Evolutionary conservation across 1,140 invertebrate genomes (phyloP), one percentile per base, ranked within the genome.

Genomic region (Andricus grossulariae): DNA sequence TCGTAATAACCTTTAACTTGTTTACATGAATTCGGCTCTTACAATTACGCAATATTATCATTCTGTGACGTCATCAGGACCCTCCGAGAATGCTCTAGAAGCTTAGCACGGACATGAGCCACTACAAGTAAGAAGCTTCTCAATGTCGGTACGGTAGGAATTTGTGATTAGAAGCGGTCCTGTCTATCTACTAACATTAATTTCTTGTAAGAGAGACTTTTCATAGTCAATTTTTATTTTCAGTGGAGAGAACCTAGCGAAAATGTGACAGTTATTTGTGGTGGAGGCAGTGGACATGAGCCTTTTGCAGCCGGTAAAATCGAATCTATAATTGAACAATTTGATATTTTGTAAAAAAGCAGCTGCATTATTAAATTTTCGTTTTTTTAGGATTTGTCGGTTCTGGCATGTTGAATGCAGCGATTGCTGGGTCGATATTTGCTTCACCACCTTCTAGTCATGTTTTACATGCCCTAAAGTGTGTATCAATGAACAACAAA

Each of bases 261-360:
- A 15, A 93, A 94, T 86, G 96, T 97, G 10, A 93, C 94, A 2
- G 75, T 97, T 2, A 88, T 97, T n/a, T 94, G 93, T 78, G 97
- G 96, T 4, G 97, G 97, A 25, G 96, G 97, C 19, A 96, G 96
- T 19, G 97, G 97, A 7, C 97, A 97, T 87, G 97, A 98, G 89
- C 97, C 97, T 16, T 96, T 96, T 90, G 91, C 93, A 79, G 93
- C 94, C 91, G 95, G 95, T 95, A 82, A 80, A 83, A 78, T 81
- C 32, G 71, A 51, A n/a, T 49, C 52, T 75, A 50, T 52, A 39
- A 32, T 73, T 32, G 5, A 52, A 13, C 13, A 21, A 21, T 60
- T 13, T 21, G 11, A 32, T 18, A 76, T 80, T 74, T 25, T 73
- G 76, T 73, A 18, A 51, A 77, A 73, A 50, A 39, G 45, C 75